Evolutionary conservation across 1,140 invertebrate genomes (phyloP).

Genomic region (Piezodorus guildinii): DNA sequence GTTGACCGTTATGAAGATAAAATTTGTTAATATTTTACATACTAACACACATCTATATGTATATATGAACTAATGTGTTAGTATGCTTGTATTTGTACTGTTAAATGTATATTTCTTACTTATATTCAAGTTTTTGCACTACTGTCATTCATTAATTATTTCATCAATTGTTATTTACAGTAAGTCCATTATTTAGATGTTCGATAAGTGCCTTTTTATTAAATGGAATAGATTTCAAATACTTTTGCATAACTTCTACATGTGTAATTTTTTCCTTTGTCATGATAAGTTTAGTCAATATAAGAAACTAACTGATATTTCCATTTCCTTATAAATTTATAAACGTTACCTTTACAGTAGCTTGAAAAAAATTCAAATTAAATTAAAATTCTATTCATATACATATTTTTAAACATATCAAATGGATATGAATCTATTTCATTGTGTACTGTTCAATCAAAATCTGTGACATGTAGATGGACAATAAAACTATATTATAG

Average conservation of each 20-base stretch:
- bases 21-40: no score
- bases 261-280: not conserved
- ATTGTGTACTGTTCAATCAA: not conserved
- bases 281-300: not conserved
- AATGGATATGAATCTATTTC: not conserved
- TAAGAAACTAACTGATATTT: not conserved
- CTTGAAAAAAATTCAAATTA: not conserved
- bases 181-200: constrained; percentile 20
- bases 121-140: constrained; percentile 5
- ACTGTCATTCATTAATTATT: constrained; percentile 4
- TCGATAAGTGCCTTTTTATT: constrained; percentile 20
- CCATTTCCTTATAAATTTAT: not conserved
- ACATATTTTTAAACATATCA: constrained; percentile 4
- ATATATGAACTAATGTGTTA: no score
- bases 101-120: constrained; percentile 6
- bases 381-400: not conserved
- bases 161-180: not conserved
- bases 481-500: not conserved
- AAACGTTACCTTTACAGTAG: not conserved
- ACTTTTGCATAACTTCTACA: constrained; percentile 10
- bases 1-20: no score
- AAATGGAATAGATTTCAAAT: constrained; percentile 6
- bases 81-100: no score
- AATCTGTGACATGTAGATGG: not conserved
- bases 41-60: no score